phyloP scores from a whole-genome alignment of 2,888 invertebrate species.

The Charanyca ferruginea region DNA sequence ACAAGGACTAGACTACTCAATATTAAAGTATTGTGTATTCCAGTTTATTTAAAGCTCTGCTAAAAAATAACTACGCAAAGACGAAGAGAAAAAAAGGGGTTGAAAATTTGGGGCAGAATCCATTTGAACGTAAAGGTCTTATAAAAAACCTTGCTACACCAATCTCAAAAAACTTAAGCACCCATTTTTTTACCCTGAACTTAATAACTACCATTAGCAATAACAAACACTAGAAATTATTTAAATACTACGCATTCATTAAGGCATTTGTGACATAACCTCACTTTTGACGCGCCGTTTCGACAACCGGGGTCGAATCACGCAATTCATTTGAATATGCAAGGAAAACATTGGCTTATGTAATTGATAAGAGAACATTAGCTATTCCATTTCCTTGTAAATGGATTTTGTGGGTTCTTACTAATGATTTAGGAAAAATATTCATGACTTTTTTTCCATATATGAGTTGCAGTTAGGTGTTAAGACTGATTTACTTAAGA shows the following conservation, averaged over 20 bases:
- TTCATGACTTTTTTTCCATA: conserved; percentile 26
- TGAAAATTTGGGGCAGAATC: background rate
- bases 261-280: conserved; percentile 65
- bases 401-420: conserved; percentile 52
- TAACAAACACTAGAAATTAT: conserved; percentile 66
- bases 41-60: background rate
- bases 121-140: conserved; percentile 1
- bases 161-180: conserved; percentile 25
- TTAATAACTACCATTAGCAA: conserved; percentile 57
- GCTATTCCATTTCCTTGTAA: conserved; percentile 61
- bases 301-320: conserved; percentile 60
- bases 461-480: conserved; percentile 10
- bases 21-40: too few species aligned
- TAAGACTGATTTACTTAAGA: conserved; percentile 8
- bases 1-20: too few species aligned
- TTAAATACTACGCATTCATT: conserved; percentile 67
- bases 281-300: conserved; percentile 67
- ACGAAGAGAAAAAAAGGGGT: background rate
- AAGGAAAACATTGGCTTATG: conserved; percentile 72
- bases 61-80: background rate
- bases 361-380: conserved; percentile 67
- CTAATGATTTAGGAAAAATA: conserved; percentile 38
- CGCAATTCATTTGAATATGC: conserved; percentile 77
- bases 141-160: conserved; percentile 15
- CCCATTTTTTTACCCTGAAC: conserved; percentile 39